Conservation (phyloP, 2,797 vertebrate species). For the Sebastes minor region DNA sequence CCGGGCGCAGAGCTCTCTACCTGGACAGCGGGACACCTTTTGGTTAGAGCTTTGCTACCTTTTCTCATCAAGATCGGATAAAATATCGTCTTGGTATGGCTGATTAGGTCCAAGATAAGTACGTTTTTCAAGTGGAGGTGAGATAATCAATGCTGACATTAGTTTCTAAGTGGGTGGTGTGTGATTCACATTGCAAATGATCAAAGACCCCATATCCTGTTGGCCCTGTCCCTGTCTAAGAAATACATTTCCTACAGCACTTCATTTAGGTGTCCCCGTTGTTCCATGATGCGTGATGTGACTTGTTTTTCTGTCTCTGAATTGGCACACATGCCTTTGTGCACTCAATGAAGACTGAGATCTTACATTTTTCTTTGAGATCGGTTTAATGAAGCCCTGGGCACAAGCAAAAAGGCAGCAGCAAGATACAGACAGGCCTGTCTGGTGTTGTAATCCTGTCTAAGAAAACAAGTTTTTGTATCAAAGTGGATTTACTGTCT, state of each 20-base stretch:
- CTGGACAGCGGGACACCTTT: not conserved
- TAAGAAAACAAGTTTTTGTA: constrained; percentile 62
- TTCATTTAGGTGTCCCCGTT: constrained; percentile 15
- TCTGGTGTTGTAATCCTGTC: constrained; percentile 60
- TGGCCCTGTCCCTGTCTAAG: not conserved
- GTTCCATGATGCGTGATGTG: constrained; percentile 27
- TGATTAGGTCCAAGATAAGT: constrained; percentile 17
- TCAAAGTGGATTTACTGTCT: constrained; percentile 68
- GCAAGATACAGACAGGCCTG: constrained; percentile 62
- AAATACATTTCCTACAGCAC: constrained; percentile 36
- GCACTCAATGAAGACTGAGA: constrained; percentile 43
- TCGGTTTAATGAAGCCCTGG: constrained; percentile 70
- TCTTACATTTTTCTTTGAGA: constrained; percentile 64
- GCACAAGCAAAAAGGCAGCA: constrained; percentile 61
- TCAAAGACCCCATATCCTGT: constrained; percentile 42
- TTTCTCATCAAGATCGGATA: not conserved
- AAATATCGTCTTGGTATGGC: not conserved
- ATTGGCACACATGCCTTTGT: constrained; percentile 24
- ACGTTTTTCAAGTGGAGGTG: constrained; percentile 19
- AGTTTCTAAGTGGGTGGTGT: constrained; percentile 36
- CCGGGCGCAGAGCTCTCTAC: too few relatives aligned
- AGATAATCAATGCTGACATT: constrained; percentile 53
- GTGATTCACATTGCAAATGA: constrained; percentile 47
- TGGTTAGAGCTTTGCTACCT: not conserved
- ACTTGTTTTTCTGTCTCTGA: constrained; percentile 15